Percentiles rank a stretch among this genome's conserved stretches.
These are phyloP conservation scores for Myathropa florea DNA, from an alignment of 2,888 invertebrate genomes.

Conservation along the genomic window DNA sequence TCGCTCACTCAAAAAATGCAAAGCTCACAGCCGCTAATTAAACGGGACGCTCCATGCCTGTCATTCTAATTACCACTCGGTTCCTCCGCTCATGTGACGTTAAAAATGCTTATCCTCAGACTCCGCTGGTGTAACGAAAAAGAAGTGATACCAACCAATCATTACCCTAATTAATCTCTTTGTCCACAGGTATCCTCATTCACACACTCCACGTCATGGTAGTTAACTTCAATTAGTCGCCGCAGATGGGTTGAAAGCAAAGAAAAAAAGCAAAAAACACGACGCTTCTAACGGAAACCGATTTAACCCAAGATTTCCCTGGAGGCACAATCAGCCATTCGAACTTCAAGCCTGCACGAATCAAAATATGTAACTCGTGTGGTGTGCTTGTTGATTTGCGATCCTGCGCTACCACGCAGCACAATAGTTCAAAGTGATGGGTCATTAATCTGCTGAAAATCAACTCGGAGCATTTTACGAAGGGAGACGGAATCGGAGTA, in stretches of 20 bases:
- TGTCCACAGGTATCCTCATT: slow-evolving; percentile 40
- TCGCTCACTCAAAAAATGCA: slow-evolving; percentile 1
- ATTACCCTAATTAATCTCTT: slow-evolving; percentile 57
- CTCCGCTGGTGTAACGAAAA: slow-evolving; percentile 28
- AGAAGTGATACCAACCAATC: slow-evolving; percentile 38
- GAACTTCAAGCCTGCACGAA: slow-evolving; percentile 8
- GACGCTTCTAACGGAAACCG: slow-evolving; percentile 46
- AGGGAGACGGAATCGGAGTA: slow-evolving; percentile 17
- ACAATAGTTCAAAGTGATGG: slow-evolving; percentile 33
- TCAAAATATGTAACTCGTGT: slow-evolving; percentile 6
- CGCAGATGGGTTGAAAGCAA: slow-evolving; percentile 14
- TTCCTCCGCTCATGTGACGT: slow-evolving; percentile 17
- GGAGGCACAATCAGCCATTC: slow-evolving; percentile 28
- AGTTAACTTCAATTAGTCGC: slow-evolving; percentile 56
- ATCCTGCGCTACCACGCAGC: slow-evolving; percentile 33
- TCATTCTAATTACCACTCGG: slow-evolving; percentile 24
- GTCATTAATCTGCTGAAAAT: slow-evolving; percentile 49
- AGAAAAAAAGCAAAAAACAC: neutral
- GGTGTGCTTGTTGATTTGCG: slow-evolving; percentile 6
- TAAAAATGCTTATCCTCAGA: slow-evolving; percentile 33
- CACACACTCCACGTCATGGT: slow-evolving; percentile 47
- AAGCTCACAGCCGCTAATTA: slow-evolving; percentile 12
- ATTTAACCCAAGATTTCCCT: slow-evolving; percentile 39
- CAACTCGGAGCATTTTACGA: slow-evolving; percentile 26
- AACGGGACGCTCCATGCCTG: slow-evolving; percentile 5